phyloP scores from a whole-genome alignment of 2,888 invertebrate species.

The Macaria liturata region DNA sequence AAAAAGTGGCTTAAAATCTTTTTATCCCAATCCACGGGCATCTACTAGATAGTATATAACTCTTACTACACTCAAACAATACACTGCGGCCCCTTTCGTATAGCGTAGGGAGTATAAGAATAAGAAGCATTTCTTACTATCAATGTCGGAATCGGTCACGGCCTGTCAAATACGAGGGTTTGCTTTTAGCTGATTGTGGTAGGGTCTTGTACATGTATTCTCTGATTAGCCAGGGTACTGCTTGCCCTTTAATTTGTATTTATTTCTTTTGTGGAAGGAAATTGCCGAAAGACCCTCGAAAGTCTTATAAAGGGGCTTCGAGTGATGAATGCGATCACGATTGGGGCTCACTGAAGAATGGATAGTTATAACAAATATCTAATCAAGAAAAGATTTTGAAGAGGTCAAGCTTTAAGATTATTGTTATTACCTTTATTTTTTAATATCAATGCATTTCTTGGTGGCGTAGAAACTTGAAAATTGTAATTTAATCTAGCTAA shows the following conservation, averaged over 20 bases:
- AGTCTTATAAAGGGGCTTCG: background rate
- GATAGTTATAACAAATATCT: too few species aligned
- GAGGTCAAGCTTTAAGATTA: too few species aligned
- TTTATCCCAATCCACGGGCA: too few species aligned
- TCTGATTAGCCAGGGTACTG: conserved; percentile 29
- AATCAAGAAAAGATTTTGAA: too few species aligned
- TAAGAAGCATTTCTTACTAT: conserved; percentile 17
- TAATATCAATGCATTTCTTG: too few species aligned
- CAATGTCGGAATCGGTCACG: conserved; percentile 29
- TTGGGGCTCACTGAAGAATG: background rate
- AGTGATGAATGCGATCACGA: conserved; percentile 7
- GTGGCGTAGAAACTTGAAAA: too few species aligned
- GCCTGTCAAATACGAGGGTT: conserved; percentile 32
- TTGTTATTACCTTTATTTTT: too few species aligned
- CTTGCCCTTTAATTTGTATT: conserved; percentile 27
- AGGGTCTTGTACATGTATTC: conserved; percentile 24
- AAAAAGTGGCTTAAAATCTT: too few species aligned
- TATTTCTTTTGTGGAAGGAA: conserved; percentile 26
- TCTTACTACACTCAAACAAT: too few species aligned
- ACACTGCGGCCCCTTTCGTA: too few species aligned
- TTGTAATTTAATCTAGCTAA: too few species aligned
- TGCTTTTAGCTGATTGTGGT: conserved; percentile 39
- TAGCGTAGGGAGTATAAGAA: background rate
- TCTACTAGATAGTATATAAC: too few species aligned
- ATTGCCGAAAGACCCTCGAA: background rate